These are phyloP conservation scores for Dendrophyllia cribrosa DNA, from an alignment of 64 coral and sea anemone species.

Conservation along the genomic window DNA sequence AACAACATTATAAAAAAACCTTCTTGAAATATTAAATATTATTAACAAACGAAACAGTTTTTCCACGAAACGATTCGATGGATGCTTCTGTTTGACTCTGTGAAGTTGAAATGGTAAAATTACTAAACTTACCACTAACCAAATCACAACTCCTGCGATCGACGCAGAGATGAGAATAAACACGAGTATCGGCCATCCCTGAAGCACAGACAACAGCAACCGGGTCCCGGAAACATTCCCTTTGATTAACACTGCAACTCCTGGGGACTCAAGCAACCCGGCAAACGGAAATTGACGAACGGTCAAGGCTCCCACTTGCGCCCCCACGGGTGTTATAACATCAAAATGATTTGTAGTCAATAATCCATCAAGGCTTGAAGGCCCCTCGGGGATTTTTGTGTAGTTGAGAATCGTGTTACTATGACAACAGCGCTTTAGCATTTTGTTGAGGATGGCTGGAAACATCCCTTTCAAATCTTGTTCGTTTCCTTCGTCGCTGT, in stretches of 20 bases:
- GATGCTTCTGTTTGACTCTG: no score
- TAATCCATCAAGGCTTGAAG: constrained; percentile 31
- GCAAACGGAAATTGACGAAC: constrained; percentile 70
- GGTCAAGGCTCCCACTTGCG: neutral
- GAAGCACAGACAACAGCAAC: constrained; percentile 82
- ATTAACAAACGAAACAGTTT: no score
- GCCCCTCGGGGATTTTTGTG: constrained; percentile 27
- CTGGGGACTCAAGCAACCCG: constrained; percentile 79
- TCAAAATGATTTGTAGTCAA: constrained; percentile 69
- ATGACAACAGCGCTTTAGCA: constrained; percentile 66
- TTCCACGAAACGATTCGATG: no score
- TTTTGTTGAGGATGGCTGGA: constrained; percentile 49
- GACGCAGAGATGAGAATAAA: constrained; percentile 88
- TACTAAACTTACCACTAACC: constrained; percentile 85
- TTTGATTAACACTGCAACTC: constrained; percentile 75
- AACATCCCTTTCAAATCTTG: constrained; percentile 66
- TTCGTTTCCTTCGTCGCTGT: neutral
- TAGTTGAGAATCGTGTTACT: constrained; percentile 42
- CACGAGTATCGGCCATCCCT: constrained; percentile 92
- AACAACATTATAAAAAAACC: no score
- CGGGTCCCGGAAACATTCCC: constrained; percentile 86
- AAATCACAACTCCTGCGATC: constrained; percentile 91
- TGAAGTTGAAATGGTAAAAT: no score
- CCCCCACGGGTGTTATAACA: constrained; percentile 69
- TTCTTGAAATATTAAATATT: no score